Base-by-base conservation (phyloP, 2,797 vertebrate species). In the Phoxinus dragarum region DNA sequence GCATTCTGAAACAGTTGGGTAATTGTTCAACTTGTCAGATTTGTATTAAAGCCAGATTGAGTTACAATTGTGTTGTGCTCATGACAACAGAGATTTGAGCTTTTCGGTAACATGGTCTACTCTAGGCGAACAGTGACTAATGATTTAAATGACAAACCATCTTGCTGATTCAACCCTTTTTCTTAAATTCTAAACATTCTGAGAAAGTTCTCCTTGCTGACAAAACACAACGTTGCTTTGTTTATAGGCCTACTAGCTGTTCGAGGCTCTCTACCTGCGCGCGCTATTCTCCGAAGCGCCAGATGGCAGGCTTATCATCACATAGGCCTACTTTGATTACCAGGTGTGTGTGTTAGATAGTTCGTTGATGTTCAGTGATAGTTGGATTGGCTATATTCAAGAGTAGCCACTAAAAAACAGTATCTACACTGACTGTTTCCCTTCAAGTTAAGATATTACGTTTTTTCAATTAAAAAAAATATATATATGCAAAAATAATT, bases 1-100 rank as follows among this genome's bases (percentile, higher is more conserved):
- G 66, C 72, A 56, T 59, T 85, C n/a, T 79, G 21, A 71, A 78
- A 84, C 31, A 52, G 56, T 74, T 61, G 68, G 67, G 73, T 61
- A 49, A 31, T 61, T 85, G 38, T 84, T 73, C 31, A 80, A 8
- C 54, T 44, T 54, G 59, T 27, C 49, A 54, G 71, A 75, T 59
- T 69, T 77, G 23, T 40, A 42, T 56, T 40, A 78, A 78, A 42
- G 74, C 49, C 64, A 69, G 19, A 38, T 8, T 52, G 59, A 36
- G 23, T 66, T 23, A 9, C 21, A 74, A 16, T 19, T 61, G 54
- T 42, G 16, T 44, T 44, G 56, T 40, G 67, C 36, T 72, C 71
- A 73, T 38, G 69, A 74, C 54, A 74, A 75, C 36, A 44, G 76
- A 11, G 4, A 31, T 64, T 64, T 78, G 14, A 42, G 14, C 38